Conservation (phyloP, 2,888 invertebrate species). For the Amorpha juglandis region DNA sequence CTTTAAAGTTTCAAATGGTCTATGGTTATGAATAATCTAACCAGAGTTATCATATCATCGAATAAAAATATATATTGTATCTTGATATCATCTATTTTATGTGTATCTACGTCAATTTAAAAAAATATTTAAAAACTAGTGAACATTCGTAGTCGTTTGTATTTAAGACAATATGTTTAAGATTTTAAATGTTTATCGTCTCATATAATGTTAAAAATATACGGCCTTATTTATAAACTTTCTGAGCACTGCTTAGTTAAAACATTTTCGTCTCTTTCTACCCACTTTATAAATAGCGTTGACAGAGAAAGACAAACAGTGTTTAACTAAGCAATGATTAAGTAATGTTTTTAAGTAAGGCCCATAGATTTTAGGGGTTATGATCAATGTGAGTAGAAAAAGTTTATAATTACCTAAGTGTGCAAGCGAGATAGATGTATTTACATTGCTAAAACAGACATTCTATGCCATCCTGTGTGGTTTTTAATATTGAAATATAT, state of each 20-base stretch:
- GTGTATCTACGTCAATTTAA: conserved; percentile 37
- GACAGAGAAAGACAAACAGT: no score
- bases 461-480: not conserved
- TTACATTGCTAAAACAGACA: not conserved
- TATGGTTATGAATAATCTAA: not conserved
- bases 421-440: not conserved
- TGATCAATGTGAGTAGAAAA: conserved; percentile 25
- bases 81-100: conserved; percentile 23
- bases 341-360: no score
- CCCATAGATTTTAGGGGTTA: conserved; percentile 23
- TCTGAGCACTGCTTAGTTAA: no score
- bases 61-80: conserved; percentile 25
- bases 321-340: no score
- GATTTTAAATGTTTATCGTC: conserved; percentile 34
- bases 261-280: no score
- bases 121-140: conserved; percentile 39
- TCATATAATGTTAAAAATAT: conserved; percentile 33
- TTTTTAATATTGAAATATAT: no score
- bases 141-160: conserved; percentile 45
- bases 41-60: conserved; percentile 3
- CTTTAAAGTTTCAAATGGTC: not conserved
- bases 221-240: no score
- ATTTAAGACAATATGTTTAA: conserved; percentile 20
- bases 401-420: not conserved
- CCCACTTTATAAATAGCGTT: no score